Evolutionary conservation across 1,140 invertebrate species (phyloP).

Genomic region (Drosophila quadrilineata): DNA sequence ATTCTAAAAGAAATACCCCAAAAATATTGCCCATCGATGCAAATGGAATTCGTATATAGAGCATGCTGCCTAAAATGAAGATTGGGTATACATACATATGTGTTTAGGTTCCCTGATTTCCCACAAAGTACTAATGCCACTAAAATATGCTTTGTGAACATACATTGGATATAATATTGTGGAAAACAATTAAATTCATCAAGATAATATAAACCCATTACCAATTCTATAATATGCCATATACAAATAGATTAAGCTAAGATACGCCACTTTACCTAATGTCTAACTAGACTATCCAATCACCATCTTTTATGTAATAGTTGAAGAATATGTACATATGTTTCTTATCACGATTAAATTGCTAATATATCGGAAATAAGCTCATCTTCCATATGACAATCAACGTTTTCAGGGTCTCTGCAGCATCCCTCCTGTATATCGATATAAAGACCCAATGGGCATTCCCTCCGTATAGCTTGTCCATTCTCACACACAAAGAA

Average conservation of each 20-base stretch:
- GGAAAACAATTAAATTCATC: background rate
- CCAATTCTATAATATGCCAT: slow-evolving; percentile 11
- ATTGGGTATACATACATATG: too few relatives aligned
- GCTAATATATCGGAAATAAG: background rate
- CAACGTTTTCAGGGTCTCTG: slow-evolving; percentile 35
- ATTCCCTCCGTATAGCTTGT: slow-evolving; percentile 30
- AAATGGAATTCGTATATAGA: too few relatives aligned
- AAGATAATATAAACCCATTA: background rate
- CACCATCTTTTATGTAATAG: slow-evolving; percentile 2
- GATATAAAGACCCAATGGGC: slow-evolving; percentile 49
- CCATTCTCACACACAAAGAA: slow-evolving; percentile 56
- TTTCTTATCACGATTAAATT: too few relatives aligned
- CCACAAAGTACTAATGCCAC: too few relatives aligned
- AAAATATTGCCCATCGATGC: too few relatives aligned
- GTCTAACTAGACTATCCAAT: slow-evolving; percentile 18
- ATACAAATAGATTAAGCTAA: background rate
- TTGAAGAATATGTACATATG: too few relatives aligned
- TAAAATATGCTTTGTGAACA: background rate
- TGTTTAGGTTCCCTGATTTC: too few relatives aligned
- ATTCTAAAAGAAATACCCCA: background rate
- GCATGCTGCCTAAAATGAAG: too few relatives aligned
- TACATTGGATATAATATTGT: slow-evolving; percentile 18
- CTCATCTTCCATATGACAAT: slow-evolving; percentile 32
- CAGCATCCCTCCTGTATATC: slow-evolving; percentile 29
- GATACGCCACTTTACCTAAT: slow-evolving; percentile 5